A percentile compares a stretch with the other conserved stretches of the same genome.
These are phyloP conservation scores for Rhagoletis pomonella DNA, from an alignment of 1,140 invertebrate genomes.

Conservation along the genomic window DNA sequence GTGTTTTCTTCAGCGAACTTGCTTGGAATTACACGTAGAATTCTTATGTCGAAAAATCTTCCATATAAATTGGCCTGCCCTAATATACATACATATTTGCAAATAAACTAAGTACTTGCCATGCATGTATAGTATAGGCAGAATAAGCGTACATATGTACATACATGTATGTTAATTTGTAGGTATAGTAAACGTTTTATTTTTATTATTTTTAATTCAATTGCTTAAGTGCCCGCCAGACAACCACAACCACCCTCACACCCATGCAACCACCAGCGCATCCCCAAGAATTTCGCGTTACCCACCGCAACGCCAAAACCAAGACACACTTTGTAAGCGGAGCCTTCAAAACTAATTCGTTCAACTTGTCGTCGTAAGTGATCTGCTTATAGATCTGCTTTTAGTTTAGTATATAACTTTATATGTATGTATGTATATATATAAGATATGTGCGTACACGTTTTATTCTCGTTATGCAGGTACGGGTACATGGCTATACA, in stretches of 20 bases:
- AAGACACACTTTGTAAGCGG: slow-evolving; percentile 57
- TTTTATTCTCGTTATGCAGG: background rate
- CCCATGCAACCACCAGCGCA: background rate
- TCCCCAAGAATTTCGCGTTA: background rate
- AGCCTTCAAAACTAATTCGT: slow-evolving; percentile 64
- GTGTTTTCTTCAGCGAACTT: too few relatives aligned
- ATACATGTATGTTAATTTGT: background rate
- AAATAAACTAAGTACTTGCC: background rate
- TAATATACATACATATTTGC: too few relatives aligned
- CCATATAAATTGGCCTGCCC: too few relatives aligned
- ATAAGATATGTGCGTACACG: background rate
- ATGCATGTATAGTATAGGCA: background rate
- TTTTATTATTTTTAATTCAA: slow-evolving; percentile 47
- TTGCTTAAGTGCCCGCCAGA: slow-evolving; percentile 36
- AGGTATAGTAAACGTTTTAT: background rate
- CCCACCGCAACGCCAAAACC: slow-evolving; percentile 44
- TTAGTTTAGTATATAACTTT: background rate
- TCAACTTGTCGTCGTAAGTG: slow-evolving; percentile 35
- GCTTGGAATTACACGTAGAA: too few relatives aligned
- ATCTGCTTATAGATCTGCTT: background rate
- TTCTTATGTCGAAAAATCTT: too few relatives aligned
- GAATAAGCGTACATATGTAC: background rate
- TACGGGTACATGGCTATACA: background rate
- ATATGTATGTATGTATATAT: slow-evolving; percentile 14
- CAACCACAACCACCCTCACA: slow-evolving; percentile 5